Evolutionary conservation across 2,113 vertebrate genomes (phyloP).

Genomic region (Aptenodytes patagonicus): DNA sequence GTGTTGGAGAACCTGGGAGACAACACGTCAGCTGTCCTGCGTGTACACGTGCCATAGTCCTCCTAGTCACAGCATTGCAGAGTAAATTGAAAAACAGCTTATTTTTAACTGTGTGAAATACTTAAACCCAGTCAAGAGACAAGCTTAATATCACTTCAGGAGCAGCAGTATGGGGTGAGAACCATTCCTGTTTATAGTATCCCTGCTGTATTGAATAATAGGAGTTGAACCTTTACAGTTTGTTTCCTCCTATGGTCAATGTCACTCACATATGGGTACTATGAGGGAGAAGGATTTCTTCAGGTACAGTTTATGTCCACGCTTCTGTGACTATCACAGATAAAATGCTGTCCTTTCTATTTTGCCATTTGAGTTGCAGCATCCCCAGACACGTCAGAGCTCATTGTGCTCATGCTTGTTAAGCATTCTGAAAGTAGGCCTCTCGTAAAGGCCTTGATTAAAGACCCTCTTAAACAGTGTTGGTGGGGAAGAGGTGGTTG

Average conservation of each 20-base stretch:
- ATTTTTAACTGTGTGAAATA: background rate
- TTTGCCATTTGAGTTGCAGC: background rate
- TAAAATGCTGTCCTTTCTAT: background rate
- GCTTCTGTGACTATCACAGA: background rate
- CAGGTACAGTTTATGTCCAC: background rate
- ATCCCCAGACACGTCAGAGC: background rate
- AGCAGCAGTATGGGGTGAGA: background rate
- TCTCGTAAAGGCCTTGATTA: background rate
- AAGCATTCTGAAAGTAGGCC: background rate
- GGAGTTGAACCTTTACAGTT: background rate
- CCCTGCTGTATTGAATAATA: background rate
- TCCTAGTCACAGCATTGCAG: background rate
- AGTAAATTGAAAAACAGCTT: background rate
- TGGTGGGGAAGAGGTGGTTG: background rate
- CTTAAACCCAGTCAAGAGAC: background rate
- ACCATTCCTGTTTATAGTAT: background rate
- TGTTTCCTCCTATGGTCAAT: background rate
- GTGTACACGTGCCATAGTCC: background rate
- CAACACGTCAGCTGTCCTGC: background rate
- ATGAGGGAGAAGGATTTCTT: background rate
- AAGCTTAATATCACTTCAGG: background rate
- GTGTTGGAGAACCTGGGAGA: background rate
- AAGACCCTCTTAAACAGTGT: background rate
- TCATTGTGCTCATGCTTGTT: background rate
- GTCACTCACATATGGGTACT: rapidly evolving